phyloP scores from a whole-genome alignment of 2,113 vertebrate species.

The Lates calcarifer region DNA sequence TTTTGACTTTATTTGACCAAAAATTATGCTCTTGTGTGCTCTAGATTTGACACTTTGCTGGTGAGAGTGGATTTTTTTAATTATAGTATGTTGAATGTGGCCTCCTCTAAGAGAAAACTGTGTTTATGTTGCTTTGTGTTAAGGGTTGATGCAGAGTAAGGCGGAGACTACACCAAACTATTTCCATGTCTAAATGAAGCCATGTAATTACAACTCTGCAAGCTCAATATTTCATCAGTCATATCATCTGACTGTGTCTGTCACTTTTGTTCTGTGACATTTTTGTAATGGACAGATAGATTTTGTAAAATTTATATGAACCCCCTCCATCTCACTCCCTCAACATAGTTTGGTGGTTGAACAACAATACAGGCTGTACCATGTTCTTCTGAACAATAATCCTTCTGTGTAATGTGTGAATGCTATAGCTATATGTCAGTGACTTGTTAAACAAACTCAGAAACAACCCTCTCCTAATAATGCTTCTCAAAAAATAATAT shows the following conservation, averaged over 20 bases:
- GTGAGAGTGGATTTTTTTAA: constrained; percentile 64
- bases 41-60: constrained; percentile 68
- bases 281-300: constrained; percentile 58
- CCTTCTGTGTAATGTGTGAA: constrained; percentile 52
- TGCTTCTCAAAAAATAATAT: constrained; percentile 55
- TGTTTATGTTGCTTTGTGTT: constrained; percentile 74
- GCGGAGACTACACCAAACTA: constrained; percentile 57
- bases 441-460: constrained; percentile 44
- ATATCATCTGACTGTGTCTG: constrained; percentile 58
- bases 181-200: constrained; percentile 76
- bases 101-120: constrained; percentile 65
- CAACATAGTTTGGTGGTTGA: constrained; percentile 45
- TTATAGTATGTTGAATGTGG: constrained; percentile 70
- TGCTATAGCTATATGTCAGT: constrained; percentile 52
- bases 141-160: constrained; percentile 59
- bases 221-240: constrained; percentile 67
- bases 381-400: constrained; percentile 52
- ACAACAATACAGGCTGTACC: constrained; percentile 47
- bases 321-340: constrained; percentile 29
- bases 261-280: constrained; percentile 63
- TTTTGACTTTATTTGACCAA: constrained; percentile 73
- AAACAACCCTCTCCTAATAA: constrained; percentile 40
- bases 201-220: constrained; percentile 76
- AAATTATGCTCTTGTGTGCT: constrained; percentile 66
- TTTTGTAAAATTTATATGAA: constrained; percentile 46